Evolutionary conservation across 1,140 invertebrate genomes (phyloP).

Genomic region (Drosophila elegans): DNA sequence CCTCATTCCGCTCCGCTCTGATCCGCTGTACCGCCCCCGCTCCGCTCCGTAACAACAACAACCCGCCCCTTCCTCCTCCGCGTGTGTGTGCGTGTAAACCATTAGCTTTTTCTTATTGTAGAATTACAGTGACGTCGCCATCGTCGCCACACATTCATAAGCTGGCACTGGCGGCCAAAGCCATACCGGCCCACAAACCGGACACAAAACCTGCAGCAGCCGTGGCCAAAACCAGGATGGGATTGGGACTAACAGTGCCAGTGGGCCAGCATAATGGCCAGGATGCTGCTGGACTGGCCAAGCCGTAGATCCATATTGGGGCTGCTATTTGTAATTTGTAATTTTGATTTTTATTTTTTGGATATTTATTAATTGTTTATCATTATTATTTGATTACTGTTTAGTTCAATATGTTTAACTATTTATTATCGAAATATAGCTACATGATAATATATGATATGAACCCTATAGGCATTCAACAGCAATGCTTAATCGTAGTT

Average conservation of each 20-base stretch:
- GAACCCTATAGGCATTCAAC: conserved; percentile 40
- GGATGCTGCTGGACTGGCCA: neutral
- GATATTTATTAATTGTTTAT: conserved; percentile 78
- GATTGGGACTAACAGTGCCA: conserved; percentile 24
- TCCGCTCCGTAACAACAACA: conserved; percentile 10
- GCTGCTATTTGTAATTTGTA: conserved; percentile 53
- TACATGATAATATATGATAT: conserved; percentile 61
- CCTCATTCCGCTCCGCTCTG: conserved; percentile 33
- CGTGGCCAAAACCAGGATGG: conserved; percentile 8
- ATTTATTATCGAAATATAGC: conserved; percentile 80
- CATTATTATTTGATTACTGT: conserved; percentile 75
- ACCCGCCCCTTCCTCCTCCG: conserved; percentile 14
- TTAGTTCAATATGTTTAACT: conserved; percentile 82
- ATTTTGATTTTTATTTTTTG: conserved; percentile 56
- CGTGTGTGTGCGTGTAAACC: conserved; percentile 76
- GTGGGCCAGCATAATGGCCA: conserved; percentile 32
- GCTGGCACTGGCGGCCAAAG: conserved; percentile 76
- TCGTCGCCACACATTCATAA: conserved; percentile 83
- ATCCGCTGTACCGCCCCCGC: conserved; percentile 31
- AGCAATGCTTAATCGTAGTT: conserved; percentile 57
- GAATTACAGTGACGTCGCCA: conserved; percentile 83
- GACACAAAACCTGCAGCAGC: conserved; percentile 48
- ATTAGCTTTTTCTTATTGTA: conserved; percentile 84
- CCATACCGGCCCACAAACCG: conserved; percentile 73
- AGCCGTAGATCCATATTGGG: conserved; percentile 28